Base-by-base conservation (phyloP, 1,140 invertebrate genomes). In the Diabrotica virgifera region DNA sequence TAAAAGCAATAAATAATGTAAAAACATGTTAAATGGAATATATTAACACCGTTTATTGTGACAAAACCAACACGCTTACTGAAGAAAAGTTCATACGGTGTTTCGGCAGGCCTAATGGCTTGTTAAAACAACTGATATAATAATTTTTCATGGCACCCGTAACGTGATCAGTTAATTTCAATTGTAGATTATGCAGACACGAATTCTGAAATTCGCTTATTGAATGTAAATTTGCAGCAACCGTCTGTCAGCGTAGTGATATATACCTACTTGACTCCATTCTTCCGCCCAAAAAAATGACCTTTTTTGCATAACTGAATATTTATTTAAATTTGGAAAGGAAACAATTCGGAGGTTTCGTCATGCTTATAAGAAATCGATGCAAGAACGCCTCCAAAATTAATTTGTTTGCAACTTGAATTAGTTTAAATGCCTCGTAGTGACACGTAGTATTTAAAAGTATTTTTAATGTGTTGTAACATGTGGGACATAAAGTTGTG, bases 171-270 rank as follows among this genome's bases (percentile, higher is more conserved):
- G 40, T 38, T 59, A 51, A 59, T 59, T 46, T 50, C 37, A 59
- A 59, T 50, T 50, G 58, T 51, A 59, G 38, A 59, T 59, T 59
- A 59, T 59, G 38, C 38, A 24, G 50, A 50, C 14, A 59, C 58
- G 58, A 40, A 40, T 59, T 12, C 58, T 59, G 58, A 59, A 59
- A 59, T 59, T 50, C 40, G 12, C 24, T 36, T 50, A 59, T 59
- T 59, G 58, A 59, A 59, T 59, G 37, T 38, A 59, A 59, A 59
- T 59, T 38, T 59, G 9, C 14, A 50, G 58, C 58, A 59, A 59
- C 58, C 38, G 58, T 59, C n/a, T 59, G 37, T 59, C 58, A 38
- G 35, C 58, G 12, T 14, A 36, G 38, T 38, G 58, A 59, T 59
- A 59, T 38, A 59, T 58, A 58, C 37, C 56, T 14, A 58, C 37